phyloP scores from a whole-genome alignment of 2,113 vertebrate genomes.

The Gyps fulvus region DNA sequence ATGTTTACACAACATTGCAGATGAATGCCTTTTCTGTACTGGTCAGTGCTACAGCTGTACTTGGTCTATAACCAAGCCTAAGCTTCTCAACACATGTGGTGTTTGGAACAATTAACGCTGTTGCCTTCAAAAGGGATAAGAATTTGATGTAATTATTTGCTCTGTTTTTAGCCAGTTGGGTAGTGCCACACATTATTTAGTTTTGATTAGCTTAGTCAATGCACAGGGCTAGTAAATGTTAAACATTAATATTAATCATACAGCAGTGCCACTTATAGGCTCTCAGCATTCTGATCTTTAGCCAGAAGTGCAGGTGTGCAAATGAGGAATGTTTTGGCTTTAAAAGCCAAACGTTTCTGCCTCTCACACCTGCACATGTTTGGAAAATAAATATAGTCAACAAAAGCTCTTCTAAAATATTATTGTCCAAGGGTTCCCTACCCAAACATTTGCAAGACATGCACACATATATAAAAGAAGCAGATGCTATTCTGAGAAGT shows the following conservation, averaged over 20 bases:
- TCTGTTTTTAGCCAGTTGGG: not conserved
- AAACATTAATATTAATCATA: not conserved
- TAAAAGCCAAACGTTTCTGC: not conserved
- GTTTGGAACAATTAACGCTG: not conserved
- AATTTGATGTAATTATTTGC: not conserved
- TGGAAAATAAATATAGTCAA: not conserved
- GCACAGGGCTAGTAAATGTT: not conserved
- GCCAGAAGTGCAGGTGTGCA: slow-evolving; percentile 37
- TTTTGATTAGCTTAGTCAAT: not conserved
- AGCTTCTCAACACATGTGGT: not conserved
- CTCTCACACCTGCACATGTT: not conserved
- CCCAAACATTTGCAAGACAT: not conserved
- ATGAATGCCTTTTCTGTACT: not conserved
- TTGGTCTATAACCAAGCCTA: not conserved
- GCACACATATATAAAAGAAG: not conserved
- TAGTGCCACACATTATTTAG: not conserved
- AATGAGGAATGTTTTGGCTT: not conserved
- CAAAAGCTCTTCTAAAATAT: not conserved
- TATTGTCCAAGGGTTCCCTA: not conserved
- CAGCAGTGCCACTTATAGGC: not conserved
- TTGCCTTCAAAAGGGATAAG: not conserved
- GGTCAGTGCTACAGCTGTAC: not conserved
- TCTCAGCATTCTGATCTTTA: not conserved
- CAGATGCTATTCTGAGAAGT: not conserved
- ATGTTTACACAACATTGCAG: not conserved